Evolutionary conservation across 2,113 vertebrate species (phyloP).

Genomic region (Nyctereutes procyonoides): DNA sequence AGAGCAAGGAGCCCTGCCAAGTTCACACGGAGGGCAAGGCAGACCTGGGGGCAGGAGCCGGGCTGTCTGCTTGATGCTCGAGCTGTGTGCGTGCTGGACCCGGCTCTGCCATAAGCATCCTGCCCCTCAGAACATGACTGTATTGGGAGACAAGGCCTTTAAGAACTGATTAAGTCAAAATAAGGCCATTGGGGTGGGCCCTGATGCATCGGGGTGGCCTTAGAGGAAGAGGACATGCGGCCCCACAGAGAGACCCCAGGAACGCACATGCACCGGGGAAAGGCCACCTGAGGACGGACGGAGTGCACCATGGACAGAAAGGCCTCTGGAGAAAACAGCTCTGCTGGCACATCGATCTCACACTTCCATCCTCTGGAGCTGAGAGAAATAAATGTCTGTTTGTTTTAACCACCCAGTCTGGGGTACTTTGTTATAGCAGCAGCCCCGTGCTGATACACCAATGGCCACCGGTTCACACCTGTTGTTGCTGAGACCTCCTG

Average conservation of each 20-base stretch:
- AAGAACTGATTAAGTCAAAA: neutral
- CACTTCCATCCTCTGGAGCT: neutral
- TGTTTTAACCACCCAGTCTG: no score
- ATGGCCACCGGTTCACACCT: neutral
- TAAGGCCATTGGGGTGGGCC: no score
- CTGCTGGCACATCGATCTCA: neutral
- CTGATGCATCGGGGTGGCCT: neutral
- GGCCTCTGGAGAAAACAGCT: neutral
- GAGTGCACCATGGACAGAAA: neutral
- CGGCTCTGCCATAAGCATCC: neutral
- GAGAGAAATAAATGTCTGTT: neutral
- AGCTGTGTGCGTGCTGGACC: fast-evolving
- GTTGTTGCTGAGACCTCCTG: neutral
- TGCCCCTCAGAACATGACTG: neutral
- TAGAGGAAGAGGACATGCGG: neutral
- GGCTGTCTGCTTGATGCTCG: neutral
- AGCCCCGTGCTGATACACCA: neutral
- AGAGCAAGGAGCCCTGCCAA: neutral
- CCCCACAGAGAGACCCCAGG: neutral
- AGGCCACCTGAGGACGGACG: neutral
- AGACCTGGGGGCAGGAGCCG: neutral
- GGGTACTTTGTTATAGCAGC: no score
- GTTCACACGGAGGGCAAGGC: neutral
- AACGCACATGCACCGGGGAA: neutral
- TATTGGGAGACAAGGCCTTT: neutral